Conservation (phyloP, 2,888 invertebrate genomes). For the Neoitamus cyanurus region DNA sequence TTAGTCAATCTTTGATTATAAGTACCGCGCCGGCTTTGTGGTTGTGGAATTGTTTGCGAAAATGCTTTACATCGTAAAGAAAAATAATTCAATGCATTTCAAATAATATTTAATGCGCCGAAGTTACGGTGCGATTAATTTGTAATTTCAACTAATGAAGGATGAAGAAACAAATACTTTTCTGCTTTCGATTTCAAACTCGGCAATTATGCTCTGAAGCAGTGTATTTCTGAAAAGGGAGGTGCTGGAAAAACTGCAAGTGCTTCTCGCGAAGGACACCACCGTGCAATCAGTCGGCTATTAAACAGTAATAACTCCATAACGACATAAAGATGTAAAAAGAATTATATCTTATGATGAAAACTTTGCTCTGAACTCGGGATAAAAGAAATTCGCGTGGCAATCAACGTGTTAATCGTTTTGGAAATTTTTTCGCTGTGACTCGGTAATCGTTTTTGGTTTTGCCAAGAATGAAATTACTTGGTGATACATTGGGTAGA, state of each 20-base stretch:
- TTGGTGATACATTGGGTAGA: too few species aligned
- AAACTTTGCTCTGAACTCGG: too few species aligned
- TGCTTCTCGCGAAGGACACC: too few species aligned
- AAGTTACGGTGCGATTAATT: not conserved
- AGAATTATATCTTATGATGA: too few species aligned
- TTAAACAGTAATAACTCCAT: too few species aligned
- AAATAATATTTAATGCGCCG: not conserved
- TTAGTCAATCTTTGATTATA: conserved; percentile 10
- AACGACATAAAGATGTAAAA: too few species aligned
- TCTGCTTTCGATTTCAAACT: not conserved
- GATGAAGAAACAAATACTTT: not conserved
- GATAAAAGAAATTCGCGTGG: too few species aligned
- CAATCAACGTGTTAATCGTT: too few species aligned
- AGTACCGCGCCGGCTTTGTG: not conserved
- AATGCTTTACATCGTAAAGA: not conserved
- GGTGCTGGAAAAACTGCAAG: not conserved
- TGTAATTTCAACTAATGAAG: not conserved
- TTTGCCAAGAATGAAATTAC: too few species aligned
- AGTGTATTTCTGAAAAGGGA: not conserved
- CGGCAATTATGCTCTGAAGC: not conserved
- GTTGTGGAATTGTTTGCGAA: not conserved
- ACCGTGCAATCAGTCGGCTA: too few species aligned
- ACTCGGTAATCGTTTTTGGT: too few species aligned
- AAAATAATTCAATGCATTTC: not conserved
- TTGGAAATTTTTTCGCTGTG: too few species aligned